A percentile compares a stretch with the other conserved stretches of the same genome.
phyloP scores from a whole-genome alignment of 2,113 vertebrate species.

The Mungos mungo region DNA sequence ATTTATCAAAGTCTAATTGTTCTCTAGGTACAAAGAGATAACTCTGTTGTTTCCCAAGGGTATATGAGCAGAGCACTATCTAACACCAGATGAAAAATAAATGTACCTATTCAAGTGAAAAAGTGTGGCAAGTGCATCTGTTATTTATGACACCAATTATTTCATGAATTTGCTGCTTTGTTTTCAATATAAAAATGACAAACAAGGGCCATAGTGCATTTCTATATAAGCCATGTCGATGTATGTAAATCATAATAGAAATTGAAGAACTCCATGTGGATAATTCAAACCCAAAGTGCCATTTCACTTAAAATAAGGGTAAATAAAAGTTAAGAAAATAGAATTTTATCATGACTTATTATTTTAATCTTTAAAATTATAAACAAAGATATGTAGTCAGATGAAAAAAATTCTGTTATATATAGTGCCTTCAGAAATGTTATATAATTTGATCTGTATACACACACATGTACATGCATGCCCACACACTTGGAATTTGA shows the following conservation, averaged over 20 bases:
- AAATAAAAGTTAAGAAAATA: background rate
- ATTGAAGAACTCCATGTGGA: background rate
- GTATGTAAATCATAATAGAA: background rate
- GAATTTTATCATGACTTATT: background rate
- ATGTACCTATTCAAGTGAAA: slow-evolving; percentile 44
- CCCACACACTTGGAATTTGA: background rate
- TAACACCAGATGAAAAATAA: slow-evolving; percentile 59
- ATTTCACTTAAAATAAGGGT: background rate
- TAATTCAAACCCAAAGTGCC: background rate
- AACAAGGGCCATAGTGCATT: background rate
- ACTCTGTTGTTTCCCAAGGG: background rate
- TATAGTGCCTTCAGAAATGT: background rate
- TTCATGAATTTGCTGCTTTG: slow-evolving; percentile 32
- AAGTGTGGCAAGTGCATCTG: background rate
- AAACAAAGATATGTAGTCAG: background rate
- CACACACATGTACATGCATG: accelerated
- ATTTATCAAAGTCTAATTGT: slow-evolving; percentile 49
- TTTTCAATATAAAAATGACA: slow-evolving; percentile 49
- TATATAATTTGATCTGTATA: background rate
- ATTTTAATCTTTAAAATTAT: background rate
- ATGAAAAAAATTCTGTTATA: background rate
- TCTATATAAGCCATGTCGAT: background rate
- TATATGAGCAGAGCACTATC: background rate
- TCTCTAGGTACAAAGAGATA: slow-evolving; percentile 35
- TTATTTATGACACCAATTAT: slow-evolving; percentile 61